phyloP scores from a whole-genome alignment of 2,797 vertebrate species.

The Eptatretus atami region DNA sequence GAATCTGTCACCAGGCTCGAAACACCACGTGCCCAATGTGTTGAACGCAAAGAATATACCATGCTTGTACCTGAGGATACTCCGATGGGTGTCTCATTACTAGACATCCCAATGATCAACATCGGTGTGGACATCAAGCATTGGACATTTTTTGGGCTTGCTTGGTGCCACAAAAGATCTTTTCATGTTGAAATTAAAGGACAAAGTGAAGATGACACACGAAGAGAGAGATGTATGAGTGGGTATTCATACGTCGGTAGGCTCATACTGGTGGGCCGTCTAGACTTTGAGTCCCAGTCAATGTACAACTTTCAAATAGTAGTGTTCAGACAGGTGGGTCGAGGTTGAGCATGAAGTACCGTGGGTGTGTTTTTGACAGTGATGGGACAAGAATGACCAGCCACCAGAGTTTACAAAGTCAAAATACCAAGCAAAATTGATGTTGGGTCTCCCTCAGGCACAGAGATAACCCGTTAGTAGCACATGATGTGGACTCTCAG shows the following conservation, averaged over 20 bases:
- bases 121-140: too few species aligned
- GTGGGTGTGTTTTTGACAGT: conserved; percentile 38
- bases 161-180: too few species aligned
- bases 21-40: conserved; percentile 63
- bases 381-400: conserved; percentile 57
- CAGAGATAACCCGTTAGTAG: conserved; percentile 46
- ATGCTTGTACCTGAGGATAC: conserved; percentile 43
- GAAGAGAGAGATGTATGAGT: too few species aligned
- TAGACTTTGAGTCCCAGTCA: conserved; percentile 50
- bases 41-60: conserved; percentile 14
- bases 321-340: conserved; percentile 52
- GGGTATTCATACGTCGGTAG: conserved; percentile 43
- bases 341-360: conserved; percentile 37
- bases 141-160: too few species aligned
- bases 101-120: too few species aligned
- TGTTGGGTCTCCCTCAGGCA: conserved; percentile 31
- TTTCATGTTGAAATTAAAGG: too few species aligned
- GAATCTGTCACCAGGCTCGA: conserved; percentile 20
- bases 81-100: conserved; percentile 12
- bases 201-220: too few species aligned
- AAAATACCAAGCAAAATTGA: conserved; percentile 38
- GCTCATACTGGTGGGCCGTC: conserved; percentile 38
- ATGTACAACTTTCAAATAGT: conserved; percentile 60
- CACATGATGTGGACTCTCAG: conserved; percentile 49
- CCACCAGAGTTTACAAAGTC: conserved; percentile 37